Conservation (phyloP, 2,113 vertebrate genomes). For the Atherinomorus stipes region DNA sequence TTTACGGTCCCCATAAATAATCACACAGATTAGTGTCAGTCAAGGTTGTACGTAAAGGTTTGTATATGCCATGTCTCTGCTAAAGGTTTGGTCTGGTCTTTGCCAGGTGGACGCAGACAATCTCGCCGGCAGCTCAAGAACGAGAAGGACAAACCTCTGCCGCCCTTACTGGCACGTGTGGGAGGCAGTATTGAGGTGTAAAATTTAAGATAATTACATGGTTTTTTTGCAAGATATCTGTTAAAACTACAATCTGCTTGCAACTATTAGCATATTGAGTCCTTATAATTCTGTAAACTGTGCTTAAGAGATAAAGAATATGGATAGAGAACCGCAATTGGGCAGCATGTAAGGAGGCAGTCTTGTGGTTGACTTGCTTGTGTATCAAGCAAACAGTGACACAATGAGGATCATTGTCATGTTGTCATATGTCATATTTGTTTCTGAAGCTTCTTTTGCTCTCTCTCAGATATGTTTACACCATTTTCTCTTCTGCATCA, state of each 20-base stretch:
- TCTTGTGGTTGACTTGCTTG: too few relatives aligned
- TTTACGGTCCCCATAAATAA: neutral
- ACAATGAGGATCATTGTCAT: neutral
- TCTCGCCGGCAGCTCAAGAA: slow-evolving; percentile 95
- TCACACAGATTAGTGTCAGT: neutral
- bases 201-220: neutral
- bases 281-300: neutral
- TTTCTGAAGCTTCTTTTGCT: neutral
- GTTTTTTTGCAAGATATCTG: neutral
- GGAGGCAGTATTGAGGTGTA: slow-evolving; percentile 96
- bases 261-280: too few relatives aligned
- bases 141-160: slow-evolving; percentile 95
- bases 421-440: too few relatives aligned
- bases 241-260: neutral
- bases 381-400: neutral
- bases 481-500: neutral
- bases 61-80: neutral
- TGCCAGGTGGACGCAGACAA: slow-evolving; percentile 91
- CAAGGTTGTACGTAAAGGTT: neutral
- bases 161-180: slow-evolving; percentile 93
- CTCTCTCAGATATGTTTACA: neutral
- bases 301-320: neutral
- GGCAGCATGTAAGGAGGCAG: neutral
- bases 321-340: neutral
- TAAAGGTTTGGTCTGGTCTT: neutral